Base-by-base conservation (phyloP, 2,113 vertebrate genomes). In the Chaenogobius annularis region DNA sequence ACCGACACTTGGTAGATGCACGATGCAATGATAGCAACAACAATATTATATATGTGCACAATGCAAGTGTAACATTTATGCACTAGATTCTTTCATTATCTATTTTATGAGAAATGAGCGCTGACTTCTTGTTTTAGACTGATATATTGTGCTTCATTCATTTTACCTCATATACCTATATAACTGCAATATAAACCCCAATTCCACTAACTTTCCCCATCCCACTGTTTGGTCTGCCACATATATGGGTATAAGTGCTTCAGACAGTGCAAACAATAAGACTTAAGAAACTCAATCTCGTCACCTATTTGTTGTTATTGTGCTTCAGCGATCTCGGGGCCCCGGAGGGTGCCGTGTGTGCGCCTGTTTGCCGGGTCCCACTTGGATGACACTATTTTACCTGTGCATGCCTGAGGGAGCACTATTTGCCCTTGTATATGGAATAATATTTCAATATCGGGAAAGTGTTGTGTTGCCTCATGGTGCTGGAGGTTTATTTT, bases 341-440 rank as follows among this genome's bases (percentile, higher is more conserved):
- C n/a, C 66, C 17, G 4, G 10, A 10, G 69, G 37, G 40, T 5
- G 19, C 64, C 54, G 5, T 37, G 13, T 47, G 17, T 62, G 71
- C 43, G 7, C 50, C 44, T 0, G 62, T 78, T 80, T 62, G 50
- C 10, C 66, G 56, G n/a, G 72, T 62, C 61, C 37, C 68, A 44
- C 58, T 37, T 69, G 64, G 44, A 66, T 46, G 44, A 66, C 64
- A 63, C 61, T 48, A 63, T 59, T 54, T 75, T 77, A 47, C 23
- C 63, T 75, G n/a, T 67, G 48, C 50, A 59, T 40, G 69, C 43
- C 66, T 61, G 8, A 62, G 40, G 69, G 68, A 61, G 59, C 55
- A 23, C 13, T 9, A 64, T 62, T 50, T 79, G 74, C 72, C 74
- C 81, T 84, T 82, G 71, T 67, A 54, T 71, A 59, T 69, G 46